Percentiles rank a stretch among this genome's conserved stretches.
Evolutionary conservation across 2,113 vertebrate genomes (phyloP).

Genomic region (Tylochromis polylepis): DNA sequence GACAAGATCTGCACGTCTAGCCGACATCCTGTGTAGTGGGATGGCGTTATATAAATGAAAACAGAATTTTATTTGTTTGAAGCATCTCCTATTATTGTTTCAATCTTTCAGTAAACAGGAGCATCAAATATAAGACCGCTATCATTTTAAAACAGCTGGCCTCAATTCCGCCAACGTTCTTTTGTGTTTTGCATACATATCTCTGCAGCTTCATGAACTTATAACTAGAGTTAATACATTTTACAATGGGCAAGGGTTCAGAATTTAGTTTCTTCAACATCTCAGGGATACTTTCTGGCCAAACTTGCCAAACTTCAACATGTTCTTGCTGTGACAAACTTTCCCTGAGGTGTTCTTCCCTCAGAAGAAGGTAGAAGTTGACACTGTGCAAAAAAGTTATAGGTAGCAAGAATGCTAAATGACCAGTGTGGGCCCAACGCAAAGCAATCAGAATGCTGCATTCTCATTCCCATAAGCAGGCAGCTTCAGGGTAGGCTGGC

Average conservation of each 20-base stretch:
- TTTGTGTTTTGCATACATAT: neutral
- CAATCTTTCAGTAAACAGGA: neutral
- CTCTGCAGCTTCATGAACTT: neutral
- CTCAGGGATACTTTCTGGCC: conserved; percentile 4
- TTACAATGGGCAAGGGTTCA: neutral
- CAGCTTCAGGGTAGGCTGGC: neutral
- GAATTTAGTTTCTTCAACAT: neutral
- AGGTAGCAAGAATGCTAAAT: conserved; percentile 12
- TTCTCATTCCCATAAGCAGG: neutral
- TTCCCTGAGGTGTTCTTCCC: neutral
- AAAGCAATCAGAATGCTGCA: neutral
- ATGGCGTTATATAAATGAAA: neutral
- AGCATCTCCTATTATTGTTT: neutral
- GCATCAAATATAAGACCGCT: neutral
- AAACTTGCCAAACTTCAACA: neutral
- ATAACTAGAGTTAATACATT: neutral
- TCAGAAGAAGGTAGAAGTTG: neutral
- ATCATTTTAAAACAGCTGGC: neutral
- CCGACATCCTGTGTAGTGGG: neutral
- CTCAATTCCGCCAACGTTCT: neutral
- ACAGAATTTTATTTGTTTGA: neutral
- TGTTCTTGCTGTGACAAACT: neutral
- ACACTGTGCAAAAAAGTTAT: neutral
- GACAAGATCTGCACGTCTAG: neutral
- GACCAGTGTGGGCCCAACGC: conserved; percentile 13